Base-by-base conservation (phyloP, 2,113 vertebrate species). In the Porphyrio hochstetteri region DNA sequence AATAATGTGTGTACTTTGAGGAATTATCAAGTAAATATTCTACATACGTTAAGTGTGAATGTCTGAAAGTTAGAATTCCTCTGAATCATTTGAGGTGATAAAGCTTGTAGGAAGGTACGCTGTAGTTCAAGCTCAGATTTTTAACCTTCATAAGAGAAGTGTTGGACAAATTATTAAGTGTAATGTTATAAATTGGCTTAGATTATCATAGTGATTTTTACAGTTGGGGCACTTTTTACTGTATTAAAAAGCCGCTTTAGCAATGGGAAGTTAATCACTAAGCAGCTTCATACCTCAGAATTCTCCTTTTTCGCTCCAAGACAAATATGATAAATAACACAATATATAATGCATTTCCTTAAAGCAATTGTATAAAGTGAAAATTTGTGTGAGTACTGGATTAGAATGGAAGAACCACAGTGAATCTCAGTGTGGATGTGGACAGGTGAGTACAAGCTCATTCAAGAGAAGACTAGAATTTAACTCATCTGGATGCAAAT, bases 141-240 rank as follows among this genome's bases (percentile, higher is more conserved):
- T 86, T 86, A 83, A 88, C 16, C 40, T 36, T 42, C 63, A 36
- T 90, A 38, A 57, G 42, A 33, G 48, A 71, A 61, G 28, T 72
- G 40, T 50, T 93, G 71, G 36, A 67, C 44, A 48, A 61, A 63
- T 80, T 53, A 53, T 35, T 31, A 5, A 31, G 17, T 65, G 63
- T 80, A 53, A 69, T 44, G 18, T 65, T 82, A 79, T 57, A 93
- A 55, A 21, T 85, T 60, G 16, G 20, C 65, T 82, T 82, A 7
- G 50, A 69, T 88, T 71, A 72, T 93, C 38, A 8, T 59, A 53
- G 33, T 48, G 79, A 76, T 93, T 92, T 82, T 93, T 94, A 88
- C 76, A 53, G 36, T 65, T 52, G 82, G 40, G 59, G 28, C 40
- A 23, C 57, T 71, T 83, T 76, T 76, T 59, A 28, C 40, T 67